Percentiles rank a stretch among this genome's conserved stretches.
Conservation (phyloP, 2,113 vertebrate species). For the Rhagologus leucostigma region DNA sequence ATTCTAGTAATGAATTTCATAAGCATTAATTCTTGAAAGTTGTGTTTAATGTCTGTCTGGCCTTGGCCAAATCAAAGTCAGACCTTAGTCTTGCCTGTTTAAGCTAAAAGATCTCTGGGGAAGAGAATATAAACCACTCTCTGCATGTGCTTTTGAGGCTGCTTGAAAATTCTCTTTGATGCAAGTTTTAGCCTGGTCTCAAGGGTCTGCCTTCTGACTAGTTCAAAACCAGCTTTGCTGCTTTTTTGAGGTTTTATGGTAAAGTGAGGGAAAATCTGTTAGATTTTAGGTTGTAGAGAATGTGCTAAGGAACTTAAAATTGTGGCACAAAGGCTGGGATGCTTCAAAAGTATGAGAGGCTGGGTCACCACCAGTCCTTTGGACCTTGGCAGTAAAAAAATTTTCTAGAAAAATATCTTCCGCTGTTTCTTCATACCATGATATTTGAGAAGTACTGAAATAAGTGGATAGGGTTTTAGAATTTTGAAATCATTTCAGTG, state of each 20-base stretch:
- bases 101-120: conserved; percentile 18
- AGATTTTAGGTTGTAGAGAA: not conserved
- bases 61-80: conserved; percentile 5
- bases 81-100: not conserved
- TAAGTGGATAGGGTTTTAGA: not conserved
- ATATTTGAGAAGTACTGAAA: not conserved
- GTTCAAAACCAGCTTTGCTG: not conserved
- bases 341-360: not conserved
- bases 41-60: not conserved
- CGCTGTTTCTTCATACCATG: not conserved
- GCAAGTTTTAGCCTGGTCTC: not conserved
- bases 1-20: not conserved
- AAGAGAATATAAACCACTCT: not conserved
- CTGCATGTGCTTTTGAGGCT: not conserved
- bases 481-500: not conserved
- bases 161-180: conserved; percentile 18
- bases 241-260: not conserved
- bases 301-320: not conserved
- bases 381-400: not conserved
- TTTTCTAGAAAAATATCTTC: not conserved
- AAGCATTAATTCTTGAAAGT: not conserved
- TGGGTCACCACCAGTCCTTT: not conserved
- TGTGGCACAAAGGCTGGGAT: not conserved
- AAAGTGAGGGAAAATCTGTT: not conserved
- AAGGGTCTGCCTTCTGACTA: not conserved